Evolutionary conservation across 2,888 invertebrate genomes (phyloP).

Genomic region (Pollenia amentaria): DNA sequence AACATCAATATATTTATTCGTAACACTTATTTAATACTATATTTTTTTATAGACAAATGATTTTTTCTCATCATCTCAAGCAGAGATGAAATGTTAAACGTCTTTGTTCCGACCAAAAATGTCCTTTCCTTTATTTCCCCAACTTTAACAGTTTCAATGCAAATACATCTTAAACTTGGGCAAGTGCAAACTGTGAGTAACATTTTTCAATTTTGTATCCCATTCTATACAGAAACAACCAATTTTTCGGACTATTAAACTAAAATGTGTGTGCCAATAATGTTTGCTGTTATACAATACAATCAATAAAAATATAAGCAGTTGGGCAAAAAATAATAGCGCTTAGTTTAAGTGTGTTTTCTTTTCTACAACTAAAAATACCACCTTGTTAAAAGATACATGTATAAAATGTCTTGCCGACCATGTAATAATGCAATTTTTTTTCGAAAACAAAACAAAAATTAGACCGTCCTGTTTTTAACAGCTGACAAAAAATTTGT

Average conservation of each 20-base stretch:
- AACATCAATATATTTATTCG: background rate
- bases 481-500: too few species aligned
- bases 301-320: constrained; percentile 77
- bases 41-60: constrained; percentile 1
- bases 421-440: too few species aligned
- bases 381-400: too few species aligned
- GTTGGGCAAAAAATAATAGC: constrained; percentile 74
- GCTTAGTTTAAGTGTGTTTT: too few species aligned
- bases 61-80: background rate
- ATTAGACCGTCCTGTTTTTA: too few species aligned
- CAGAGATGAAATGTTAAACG: constrained; percentile 37
- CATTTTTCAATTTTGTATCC: background rate
- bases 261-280: constrained; percentile 80
- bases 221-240: constrained; percentile 79
- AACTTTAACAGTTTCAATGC: constrained; percentile 47
- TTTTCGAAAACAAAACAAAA: too few species aligned
- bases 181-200: background rate
- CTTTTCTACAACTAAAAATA: too few species aligned
- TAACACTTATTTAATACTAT: constrained; percentile 11
- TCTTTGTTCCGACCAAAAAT: constrained; percentile 10
- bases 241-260: constrained; percentile 83
- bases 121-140: background rate
- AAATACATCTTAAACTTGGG: background rate
- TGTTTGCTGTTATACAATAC: constrained; percentile 52
- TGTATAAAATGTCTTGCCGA: too few species aligned